These are phyloP conservation scores for Actinemys pallida DNA, from an alignment of 2,113 vertebrate species.

Conservation along the genomic window DNA sequence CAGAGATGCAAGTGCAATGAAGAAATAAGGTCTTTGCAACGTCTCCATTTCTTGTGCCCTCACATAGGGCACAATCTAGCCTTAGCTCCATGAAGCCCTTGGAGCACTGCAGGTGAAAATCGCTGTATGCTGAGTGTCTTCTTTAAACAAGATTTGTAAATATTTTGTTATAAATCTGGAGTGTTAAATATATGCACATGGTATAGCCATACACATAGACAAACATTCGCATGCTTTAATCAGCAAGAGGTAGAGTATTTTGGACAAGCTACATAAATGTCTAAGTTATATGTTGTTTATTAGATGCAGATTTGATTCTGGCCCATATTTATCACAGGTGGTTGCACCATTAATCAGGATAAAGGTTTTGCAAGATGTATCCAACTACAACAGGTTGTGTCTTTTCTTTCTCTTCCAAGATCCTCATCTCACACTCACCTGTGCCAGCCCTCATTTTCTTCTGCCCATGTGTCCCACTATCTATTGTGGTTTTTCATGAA, in stretches of 20 bases:
- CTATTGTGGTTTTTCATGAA: background rate
- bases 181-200: constrained; percentile 29
- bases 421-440: background rate
- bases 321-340: constrained; percentile 41
- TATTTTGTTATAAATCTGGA: background rate
- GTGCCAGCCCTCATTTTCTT: background rate
- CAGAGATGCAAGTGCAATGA: background rate
- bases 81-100: background rate
- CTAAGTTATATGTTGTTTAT: constrained; percentile 36
- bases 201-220: background rate
- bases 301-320: constrained; percentile 58
- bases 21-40: background rate
- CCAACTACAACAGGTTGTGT: background rate
- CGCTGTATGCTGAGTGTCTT: background rate
- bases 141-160: background rate
- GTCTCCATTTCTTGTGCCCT: background rate
- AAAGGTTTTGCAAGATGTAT: constrained; percentile 21
- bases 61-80: background rate
- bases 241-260: background rate
- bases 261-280: background rate
- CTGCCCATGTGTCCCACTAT: background rate
- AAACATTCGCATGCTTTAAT: constrained; percentile 2
- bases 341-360: constrained; percentile 38
- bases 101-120: background rate
- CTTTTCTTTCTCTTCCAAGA: background rate